Evolutionary conservation across 2,113 vertebrate genomes (phyloP).

Genomic region (Melospiza melodia): DNA sequence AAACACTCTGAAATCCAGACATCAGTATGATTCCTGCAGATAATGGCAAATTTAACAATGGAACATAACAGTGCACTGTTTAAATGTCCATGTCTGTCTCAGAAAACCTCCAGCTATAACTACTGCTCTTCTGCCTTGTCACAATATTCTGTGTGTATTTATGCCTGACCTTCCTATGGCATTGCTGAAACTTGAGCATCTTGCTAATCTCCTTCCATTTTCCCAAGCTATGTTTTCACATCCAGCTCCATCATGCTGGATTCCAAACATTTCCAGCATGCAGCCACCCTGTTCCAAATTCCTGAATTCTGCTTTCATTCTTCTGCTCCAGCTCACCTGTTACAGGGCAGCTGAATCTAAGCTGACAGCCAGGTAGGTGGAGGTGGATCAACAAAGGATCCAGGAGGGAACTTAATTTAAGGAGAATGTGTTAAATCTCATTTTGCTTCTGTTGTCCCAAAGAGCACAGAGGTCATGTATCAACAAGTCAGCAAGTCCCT

Average conservation of each 20-base stretch:
- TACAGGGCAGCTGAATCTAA: background rate
- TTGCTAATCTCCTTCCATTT: background rate
- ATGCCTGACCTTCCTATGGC: background rate
- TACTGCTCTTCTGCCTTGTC: background rate
- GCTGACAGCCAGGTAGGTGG: background rate
- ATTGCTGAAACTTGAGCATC: background rate
- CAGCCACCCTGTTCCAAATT: background rate
- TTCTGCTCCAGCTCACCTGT: background rate
- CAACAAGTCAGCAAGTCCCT: background rate
- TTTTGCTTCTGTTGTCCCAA: background rate
- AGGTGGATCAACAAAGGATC: background rate
- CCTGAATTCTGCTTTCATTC: background rate
- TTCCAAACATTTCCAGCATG: background rate
- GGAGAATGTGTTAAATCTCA: background rate
- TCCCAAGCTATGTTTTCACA: background rate
- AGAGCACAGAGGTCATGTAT: background rate
- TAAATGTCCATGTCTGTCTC: background rate
- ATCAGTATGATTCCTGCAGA: background rate
- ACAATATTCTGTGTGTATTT: background rate
- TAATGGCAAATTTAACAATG: background rate
- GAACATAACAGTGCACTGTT: background rate
- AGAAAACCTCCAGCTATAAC: background rate
- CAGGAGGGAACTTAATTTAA: background rate
- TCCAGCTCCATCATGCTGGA: background rate
- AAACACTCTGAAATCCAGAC: background rate